Evolutionary conservation across 2,888 invertebrate genomes (phyloP), one percentile per base, ranked within the genome.

Genomic region (Epinotia demarniana): DNA sequence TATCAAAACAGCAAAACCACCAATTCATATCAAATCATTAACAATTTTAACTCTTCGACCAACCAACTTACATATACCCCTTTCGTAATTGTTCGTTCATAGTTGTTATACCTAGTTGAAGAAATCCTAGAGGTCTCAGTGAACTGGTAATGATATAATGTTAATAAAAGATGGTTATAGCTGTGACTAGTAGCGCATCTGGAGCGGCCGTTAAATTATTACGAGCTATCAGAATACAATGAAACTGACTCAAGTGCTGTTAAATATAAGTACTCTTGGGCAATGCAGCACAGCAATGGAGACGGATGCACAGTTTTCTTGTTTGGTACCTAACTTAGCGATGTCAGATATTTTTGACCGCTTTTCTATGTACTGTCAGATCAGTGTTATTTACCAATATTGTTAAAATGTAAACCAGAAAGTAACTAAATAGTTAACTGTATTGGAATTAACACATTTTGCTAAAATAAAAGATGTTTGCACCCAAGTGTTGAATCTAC

Each of bases 131-230:
- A 75, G 76, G n/a, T 77, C 77, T 73, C 27, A 4, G 72, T 33
- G 67, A 49, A 68, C 61, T 76, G 77, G 77, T 62, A 66, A 75
- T 61, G 39, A 69, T 72, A 63, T 75, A 73, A 72, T 77, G 77
- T 73, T 73, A 78, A 76, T 72, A 76, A 72, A 76, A 73, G 72
- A 75, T 73, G 72, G 67, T 67, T 74, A 69, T 78, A 75, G 71
- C 76, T 76, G 72, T 72, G 58, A 78, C 55, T 33, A 67, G 75
- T 66, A 53, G 55, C 73, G 78, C 81, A 79, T 82, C 81, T 83
- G 82, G 80, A 69, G 18, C 64, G 62, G 79, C 78, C 68, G 78
- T 83, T 79, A 83, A 81, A 79, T 58, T 58, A 75, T 72, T 77
- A 79, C 79, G 75, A 64, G 64, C 75, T 71, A 61, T 69, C 23